Evolutionary conservation across 2,797 vertebrate species (phyloP).

Genomic region (Spinus pinus): DNA sequence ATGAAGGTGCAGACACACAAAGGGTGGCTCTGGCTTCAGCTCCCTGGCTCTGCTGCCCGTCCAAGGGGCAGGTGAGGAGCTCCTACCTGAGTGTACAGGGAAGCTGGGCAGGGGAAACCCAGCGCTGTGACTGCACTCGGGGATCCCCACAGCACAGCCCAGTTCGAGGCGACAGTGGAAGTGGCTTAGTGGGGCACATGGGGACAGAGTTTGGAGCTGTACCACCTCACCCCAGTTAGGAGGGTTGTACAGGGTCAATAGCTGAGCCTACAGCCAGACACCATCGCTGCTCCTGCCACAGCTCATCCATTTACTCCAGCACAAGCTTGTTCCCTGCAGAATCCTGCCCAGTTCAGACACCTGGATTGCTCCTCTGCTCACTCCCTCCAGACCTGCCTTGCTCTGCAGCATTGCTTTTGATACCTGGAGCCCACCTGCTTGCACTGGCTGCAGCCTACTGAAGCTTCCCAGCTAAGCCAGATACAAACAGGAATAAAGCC

Average conservation of each 20-base stretch:
- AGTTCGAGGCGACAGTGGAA: neutral
- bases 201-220: neutral
- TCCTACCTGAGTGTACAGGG: neutral
- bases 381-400: neutral
- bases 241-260: fast-evolving
- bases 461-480: neutral
- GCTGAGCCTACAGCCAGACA: neutral
- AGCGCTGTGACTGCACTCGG: fast-evolving
- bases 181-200: neutral
- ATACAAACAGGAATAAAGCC: neutral
- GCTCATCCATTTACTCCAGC: neutral
- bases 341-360: neutral
- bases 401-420: neutral
- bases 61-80: neutral
- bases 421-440: neutral
- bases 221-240: fast-evolving
- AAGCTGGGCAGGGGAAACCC: neutral
- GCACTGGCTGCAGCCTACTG: neutral
- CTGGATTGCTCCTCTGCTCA: neutral
- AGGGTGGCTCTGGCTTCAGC: neutral
- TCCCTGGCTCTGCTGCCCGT: neutral
- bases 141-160: neutral
- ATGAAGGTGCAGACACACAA: neutral
- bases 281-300: neutral
- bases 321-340: neutral